Percentiles rank a stretch among this genome's conserved stretches.
These are phyloP conservation scores for Drosophila atripex DNA, from an alignment of 2,888 invertebrate species.

Conservation along the genomic window DNA sequence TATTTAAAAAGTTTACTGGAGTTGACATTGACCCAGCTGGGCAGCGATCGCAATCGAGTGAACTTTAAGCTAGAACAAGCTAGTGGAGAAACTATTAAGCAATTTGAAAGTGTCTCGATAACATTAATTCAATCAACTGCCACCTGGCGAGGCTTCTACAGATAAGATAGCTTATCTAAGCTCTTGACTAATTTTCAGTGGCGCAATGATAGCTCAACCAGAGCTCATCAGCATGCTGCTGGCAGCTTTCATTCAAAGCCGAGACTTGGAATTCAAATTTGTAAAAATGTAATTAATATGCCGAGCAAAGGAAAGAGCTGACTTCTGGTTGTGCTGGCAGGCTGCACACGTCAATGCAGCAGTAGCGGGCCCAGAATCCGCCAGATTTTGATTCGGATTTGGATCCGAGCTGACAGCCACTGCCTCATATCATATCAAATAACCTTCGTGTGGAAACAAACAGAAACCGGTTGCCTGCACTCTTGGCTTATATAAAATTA, in stretches of 20 bases:
- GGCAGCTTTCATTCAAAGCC: slow-evolving; percentile 31
- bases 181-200: slow-evolving; percentile 2
- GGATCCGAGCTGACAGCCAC: slow-evolving; percentile 23
- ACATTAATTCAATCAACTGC: neutral
- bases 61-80: slow-evolving; percentile 6
- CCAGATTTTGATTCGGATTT: neutral
- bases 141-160: slow-evolving; percentile 7
- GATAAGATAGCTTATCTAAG: slow-evolving; percentile 3
- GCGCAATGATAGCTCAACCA: slow-evolving; percentile 13
- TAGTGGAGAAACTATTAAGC: neutral
- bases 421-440: slow-evolving; percentile 71
- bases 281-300: slow-evolving; percentile 39
- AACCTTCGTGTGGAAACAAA: slow-evolving; percentile 69
- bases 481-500: slow-evolving; percentile 39
- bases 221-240: slow-evolving; percentile 19
- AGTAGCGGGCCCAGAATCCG: slow-evolving; percentile 22
- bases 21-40: neutral
- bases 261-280: slow-evolving; percentile 16
- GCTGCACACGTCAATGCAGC: slow-evolving; percentile 40
- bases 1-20: neutral
- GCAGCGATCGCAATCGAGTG: neutral
- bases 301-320: slow-evolving; percentile 8
- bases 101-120: neutral
- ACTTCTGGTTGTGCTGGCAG: slow-evolving; percentile 34
- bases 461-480: slow-evolving; percentile 67